Percentiles rank a stretch among this genome's conserved stretches.
Conservation (phyloP, 2,797 vertebrate genomes). For the Phataginus tetradactyla region DNA sequence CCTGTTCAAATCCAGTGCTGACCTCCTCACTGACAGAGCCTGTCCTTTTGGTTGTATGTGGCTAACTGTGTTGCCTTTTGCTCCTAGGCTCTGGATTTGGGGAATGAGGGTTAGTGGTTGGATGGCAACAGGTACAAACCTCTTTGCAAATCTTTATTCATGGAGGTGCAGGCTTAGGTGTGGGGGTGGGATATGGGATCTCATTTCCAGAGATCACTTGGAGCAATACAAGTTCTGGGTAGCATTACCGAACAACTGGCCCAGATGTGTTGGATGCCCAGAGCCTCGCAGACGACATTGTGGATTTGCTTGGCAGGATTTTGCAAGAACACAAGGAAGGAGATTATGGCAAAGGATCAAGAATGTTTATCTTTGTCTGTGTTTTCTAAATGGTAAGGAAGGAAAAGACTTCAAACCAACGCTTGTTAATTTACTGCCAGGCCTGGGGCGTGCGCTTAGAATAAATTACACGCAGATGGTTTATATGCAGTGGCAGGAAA, state of each 20-base stretch:
- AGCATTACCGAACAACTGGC: rapidly evolving
- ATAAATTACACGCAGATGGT: not conserved
- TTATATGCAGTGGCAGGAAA: not conserved
- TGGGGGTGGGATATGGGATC: not conserved
- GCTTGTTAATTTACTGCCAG: not conserved
- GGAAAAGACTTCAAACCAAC: not conserved
- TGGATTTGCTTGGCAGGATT: not conserved
- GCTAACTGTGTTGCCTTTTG: not conserved
- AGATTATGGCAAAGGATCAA: not conserved
- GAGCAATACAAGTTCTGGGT: not conserved
- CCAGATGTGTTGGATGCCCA: not conserved
- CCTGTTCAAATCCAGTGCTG: not conserved
- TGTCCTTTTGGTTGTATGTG: not conserved
- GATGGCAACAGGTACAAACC: not conserved
- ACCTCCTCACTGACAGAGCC: not conserved
- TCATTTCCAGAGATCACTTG: not conserved
- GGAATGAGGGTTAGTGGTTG: too few species aligned
- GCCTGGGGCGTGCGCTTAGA: not conserved
- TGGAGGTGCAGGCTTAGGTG: not conserved
- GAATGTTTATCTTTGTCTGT: not conserved
- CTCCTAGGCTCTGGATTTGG: not conserved
- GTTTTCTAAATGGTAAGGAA: not conserved
- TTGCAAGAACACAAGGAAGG: not conserved
- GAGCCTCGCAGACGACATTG: not conserved
- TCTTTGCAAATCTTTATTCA: not conserved